A percentile compares a stretch with the other conserved stretches of the same genome.
phyloP scores from a whole-genome alignment of 2,797 vertebrate species.

The Astyanax mexicanus region DNA sequence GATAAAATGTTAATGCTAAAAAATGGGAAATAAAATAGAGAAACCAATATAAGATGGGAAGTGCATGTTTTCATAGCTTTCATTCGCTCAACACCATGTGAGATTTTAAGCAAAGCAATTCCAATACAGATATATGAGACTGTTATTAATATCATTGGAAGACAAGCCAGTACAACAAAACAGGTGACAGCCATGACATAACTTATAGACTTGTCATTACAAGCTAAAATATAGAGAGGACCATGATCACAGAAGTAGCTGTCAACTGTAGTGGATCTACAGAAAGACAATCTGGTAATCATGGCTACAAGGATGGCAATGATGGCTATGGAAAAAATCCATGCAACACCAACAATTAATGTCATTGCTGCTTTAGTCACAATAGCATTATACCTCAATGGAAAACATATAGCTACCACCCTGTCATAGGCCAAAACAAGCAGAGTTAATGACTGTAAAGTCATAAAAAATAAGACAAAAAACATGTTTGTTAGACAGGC shows the following conservation, averaged over 20 bases:
- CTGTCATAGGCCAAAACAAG: constrained; percentile 8
- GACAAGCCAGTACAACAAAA: background rate
- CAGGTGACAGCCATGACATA: background rate
- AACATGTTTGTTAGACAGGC: background rate
- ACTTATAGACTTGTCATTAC: background rate
- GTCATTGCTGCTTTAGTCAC: constrained; percentile 7
- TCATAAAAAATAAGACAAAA: background rate
- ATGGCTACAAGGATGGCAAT: background rate
- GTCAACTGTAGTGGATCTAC: background rate
- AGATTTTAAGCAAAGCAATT: background rate
- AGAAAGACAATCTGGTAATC: background rate
- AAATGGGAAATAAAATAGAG: background rate
- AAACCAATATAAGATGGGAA: background rate
- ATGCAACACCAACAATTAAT: background rate
- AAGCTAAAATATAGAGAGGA: background rate
- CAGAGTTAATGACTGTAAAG: constrained; percentile 2
- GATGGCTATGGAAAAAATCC: background rate
- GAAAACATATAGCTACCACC: constrained; percentile 6
- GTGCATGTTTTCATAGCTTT: constrained; percentile 3
- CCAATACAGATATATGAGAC: background rate
- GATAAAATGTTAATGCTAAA: background rate
- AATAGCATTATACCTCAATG: background rate
- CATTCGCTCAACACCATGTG: background rate
- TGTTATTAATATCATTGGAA: background rate
- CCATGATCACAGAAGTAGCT: background rate